These are phyloP conservation scores for Gasterosteus nipponicus DNA, from an alignment of 2,113 vertebrate genomes.

Conservation along the genomic window DNA sequence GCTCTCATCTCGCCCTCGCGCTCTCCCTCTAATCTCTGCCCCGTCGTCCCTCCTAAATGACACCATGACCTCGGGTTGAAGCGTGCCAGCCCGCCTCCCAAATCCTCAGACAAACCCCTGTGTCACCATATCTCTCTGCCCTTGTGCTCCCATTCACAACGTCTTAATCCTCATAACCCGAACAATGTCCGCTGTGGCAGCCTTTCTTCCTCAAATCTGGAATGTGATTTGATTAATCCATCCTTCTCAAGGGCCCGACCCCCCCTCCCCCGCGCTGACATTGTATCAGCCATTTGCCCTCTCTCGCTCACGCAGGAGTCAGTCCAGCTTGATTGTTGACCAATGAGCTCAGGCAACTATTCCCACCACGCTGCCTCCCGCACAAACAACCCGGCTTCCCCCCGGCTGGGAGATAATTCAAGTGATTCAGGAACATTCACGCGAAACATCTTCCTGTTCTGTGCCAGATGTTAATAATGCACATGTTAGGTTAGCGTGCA, in stretches of 20 bases:
- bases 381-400: slow-evolving; percentile 1
- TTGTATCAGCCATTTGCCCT: slow-evolving; percentile 20
- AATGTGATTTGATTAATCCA: slow-evolving; percentile 49
- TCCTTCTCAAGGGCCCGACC: slow-evolving; percentile 30
- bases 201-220: slow-evolving; percentile 5
- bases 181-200: slow-evolving; percentile 21
- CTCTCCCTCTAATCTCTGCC: slow-evolving; percentile 42
- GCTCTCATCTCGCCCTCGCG: slow-evolving; percentile 25
- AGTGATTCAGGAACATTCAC: neutral
- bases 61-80: slow-evolving; percentile 55
- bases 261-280: slow-evolving; percentile 3
- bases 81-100: slow-evolving; percentile 18
- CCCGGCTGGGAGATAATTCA: neutral
- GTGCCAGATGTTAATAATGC: slow-evolving; percentile 19
- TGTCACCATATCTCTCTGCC: slow-evolving; percentile 32
- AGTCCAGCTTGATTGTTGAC: slow-evolving; percentile 13
- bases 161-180: slow-evolving; percentile 61
- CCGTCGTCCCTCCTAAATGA: slow-evolving; percentile 45
- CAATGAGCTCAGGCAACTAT: slow-evolving; percentile 24
- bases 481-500: slow-evolving; percentile 21
- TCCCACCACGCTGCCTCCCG: slow-evolving; percentile 13
- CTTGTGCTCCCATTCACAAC: slow-evolving; percentile 36
- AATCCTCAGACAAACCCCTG: slow-evolving; percentile 18
- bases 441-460: slow-evolving; percentile 5
- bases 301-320: slow-evolving; percentile 26